Evolutionary conservation across 2,888 invertebrate species (phyloP).

Genomic region (Himalopsyche kuldschensis): DNA sequence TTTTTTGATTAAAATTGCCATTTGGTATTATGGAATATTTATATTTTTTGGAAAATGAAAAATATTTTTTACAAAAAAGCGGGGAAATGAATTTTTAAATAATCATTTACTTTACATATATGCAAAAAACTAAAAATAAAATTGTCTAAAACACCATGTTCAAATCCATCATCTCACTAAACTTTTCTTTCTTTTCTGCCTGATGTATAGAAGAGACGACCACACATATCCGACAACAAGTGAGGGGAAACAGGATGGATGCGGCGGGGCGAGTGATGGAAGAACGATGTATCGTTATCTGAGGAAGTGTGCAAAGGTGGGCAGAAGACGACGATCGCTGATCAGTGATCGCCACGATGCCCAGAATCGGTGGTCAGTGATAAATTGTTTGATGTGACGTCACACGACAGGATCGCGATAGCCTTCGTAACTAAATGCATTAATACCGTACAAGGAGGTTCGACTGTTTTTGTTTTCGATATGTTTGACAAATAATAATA

Average conservation of each 20-base stretch:
- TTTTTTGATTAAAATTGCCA: too few species aligned
- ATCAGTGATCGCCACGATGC: background rate
- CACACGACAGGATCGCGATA: background rate
- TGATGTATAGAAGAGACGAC: background rate
- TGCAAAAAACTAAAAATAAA: too few species aligned
- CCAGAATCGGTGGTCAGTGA: background rate
- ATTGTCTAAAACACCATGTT: too few species aligned
- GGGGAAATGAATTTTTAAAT: too few species aligned
- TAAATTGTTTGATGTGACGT: background rate
- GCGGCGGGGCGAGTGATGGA: constrained; percentile 21
- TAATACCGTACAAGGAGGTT: background rate
- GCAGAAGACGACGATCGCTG: background rate
- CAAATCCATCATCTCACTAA: background rate
- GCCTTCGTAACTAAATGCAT: background rate
- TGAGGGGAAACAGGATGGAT: background rate
- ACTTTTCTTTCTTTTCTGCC: background rate
- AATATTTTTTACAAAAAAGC: too few species aligned
- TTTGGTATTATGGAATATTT: too few species aligned
- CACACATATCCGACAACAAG: background rate
- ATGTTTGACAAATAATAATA: background rate
- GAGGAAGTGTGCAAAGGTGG: background rate
- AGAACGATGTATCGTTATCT: constrained; percentile 33
- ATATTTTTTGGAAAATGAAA: too few species aligned
- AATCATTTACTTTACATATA: too few species aligned
- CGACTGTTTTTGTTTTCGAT: background rate